phyloP scores from a whole-genome alignment of 2,888 invertebrate genomes.

The Microctonus brassicae region DNA sequence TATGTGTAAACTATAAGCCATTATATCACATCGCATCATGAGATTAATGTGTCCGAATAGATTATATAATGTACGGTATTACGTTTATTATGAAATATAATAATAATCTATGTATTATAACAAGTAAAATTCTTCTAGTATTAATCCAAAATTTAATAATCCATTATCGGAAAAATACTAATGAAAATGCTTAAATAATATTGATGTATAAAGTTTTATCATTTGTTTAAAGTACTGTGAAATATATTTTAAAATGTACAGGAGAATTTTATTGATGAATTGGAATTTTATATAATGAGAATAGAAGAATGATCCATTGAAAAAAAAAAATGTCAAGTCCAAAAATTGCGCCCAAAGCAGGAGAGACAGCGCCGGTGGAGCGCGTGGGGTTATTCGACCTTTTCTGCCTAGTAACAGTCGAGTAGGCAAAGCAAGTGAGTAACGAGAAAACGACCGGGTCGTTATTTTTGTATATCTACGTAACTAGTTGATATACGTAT shows the following conservation, averaged over 20 bases:
- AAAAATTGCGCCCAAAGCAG: slow-evolving; percentile 26
- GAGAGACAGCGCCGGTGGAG: background rate
- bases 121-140: background rate
- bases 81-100: background rate
- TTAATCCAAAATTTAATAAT: no score
- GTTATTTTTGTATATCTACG: slow-evolving; percentile 5
- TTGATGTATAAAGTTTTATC: no score
- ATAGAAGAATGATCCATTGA: slow-evolving; percentile 2
- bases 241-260: no score
- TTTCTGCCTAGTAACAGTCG: slow-evolving; percentile 45
- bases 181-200: no score
- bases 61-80: background rate
- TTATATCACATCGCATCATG: background rate
- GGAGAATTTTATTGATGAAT: background rate
- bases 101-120: background rate
- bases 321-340: background rate
- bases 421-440: slow-evolving; percentile 45
- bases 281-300: background rate
- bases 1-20: background rate
- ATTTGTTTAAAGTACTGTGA: background rate
- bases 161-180: no score
- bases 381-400: slow-evolving; percentile 30
- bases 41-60: background rate
- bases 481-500: background rate
- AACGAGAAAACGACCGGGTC: slow-evolving; percentile 39